Evolutionary conservation across 2,797 vertebrate genomes (phyloP), one percentile per base, ranked within the genome.

Genomic region (Acanthiza pusilla): DNA sequence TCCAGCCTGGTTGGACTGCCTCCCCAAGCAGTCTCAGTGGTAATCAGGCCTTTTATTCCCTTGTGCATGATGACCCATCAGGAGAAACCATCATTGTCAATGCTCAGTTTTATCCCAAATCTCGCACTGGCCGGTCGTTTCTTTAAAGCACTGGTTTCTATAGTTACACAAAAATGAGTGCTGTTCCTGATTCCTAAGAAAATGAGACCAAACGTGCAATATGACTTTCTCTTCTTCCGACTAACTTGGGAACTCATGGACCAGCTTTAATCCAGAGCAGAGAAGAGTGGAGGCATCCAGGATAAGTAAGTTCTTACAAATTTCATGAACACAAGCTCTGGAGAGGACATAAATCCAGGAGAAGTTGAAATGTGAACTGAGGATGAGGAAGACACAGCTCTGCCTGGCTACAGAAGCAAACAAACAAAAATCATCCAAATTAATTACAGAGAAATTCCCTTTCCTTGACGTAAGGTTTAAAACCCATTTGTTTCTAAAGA

Each of bases 31-130:
- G 84, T 13, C 61, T 54, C 86, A 50, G 45, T 17, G 47, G 94
- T 80, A 95, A 88, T 88, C 85, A 83, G 40, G 43, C 40, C 51
- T 93, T 92, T 91, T 88, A 89, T 93, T 93, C 60, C 50, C 23
- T 88, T 38, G 43, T 2, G 1, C 43, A 50, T 48, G 63, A 87
- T 71, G 71, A 74, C 9, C 2, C 2, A 91, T 80, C 60, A 89
- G 36, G 32, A 83, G 72, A 85, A 93, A 78, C 34, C 62, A 60
- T 62, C 27, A 45, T n/a, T 95, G 75, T 70, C 76, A 89, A 36
- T 32, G 75, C 34, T 55, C 53, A 32, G 1, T 91, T 93, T 81
- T 89, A 92, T 34, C 61, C 40, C 30, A 74, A 76, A 74, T 57
- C 68, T 63, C 66, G 16, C 45, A 51, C n/a, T 63, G 38, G 30